Evolutionary conservation across 2,113 vertebrate genomes (phyloP), one percentile per base, ranked within the genome.

Genomic region (Lipophrys pholis): DNA sequence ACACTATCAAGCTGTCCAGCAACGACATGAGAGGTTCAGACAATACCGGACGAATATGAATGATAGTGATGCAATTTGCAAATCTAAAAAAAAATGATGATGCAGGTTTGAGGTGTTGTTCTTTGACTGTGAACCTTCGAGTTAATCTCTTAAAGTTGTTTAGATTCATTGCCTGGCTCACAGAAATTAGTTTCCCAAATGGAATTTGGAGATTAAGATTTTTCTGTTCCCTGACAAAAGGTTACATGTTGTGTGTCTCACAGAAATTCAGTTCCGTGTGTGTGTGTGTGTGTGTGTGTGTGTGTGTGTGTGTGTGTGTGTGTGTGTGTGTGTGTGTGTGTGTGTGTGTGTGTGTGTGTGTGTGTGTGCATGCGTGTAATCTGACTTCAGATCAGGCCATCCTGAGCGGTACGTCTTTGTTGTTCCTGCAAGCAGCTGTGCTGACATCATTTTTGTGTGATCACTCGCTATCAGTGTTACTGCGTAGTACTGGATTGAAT

Each of bases 401-500:
- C 76, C 66, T 87, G 73, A 76, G 84, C 89, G 87, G 84, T 84
- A 71, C 57, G 40, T 78, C 89, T 91, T 93, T 93, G 91, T 92
- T 91, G 84, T 85, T 78, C 11, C 51, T 85, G 30, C 82, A 74
- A 83, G 85, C 88, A 86, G 82, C 87, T 86, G 79, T 70, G 82
- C 84, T 93, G 91, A 94, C 91, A 93, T 93, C 87, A 93, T 86
- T 82, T 87, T 77, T 76, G 89, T 89, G 87, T 76, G 85, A 91
- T 93, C 87, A 80, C 76, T 93, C 72, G 81, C 82, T 92, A 88
- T 91, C 90, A 87, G 72, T 75, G 77, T 87, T 82, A 67, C 80
- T 64, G 65, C 42, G 53, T 61, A 62, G 58, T 10, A 21, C 54
- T 66, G 89, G 92, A 91, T 92, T 89, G 65, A 91, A 91, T 93